These are phyloP conservation scores for Microcebus murinus DNA, from an alignment of 2,113 vertebrate species.

Conservation along the genomic window DNA sequence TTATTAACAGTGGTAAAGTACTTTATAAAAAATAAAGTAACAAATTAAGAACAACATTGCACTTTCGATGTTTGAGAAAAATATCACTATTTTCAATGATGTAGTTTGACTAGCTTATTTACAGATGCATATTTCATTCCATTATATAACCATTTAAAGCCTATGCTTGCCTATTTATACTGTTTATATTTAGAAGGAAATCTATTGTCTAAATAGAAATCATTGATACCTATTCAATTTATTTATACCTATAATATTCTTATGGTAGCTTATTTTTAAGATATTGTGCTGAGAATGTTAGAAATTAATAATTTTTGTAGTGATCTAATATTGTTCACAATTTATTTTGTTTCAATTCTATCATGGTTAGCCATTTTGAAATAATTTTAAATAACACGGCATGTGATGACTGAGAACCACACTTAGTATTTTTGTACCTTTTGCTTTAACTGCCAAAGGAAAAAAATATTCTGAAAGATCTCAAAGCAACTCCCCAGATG, in stretches of 20 bases:
- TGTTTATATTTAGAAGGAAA: slow-evolving; percentile 13
- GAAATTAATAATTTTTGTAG: background rate
- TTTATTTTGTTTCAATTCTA: background rate
- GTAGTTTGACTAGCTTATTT: background rate
- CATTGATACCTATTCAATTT: background rate
- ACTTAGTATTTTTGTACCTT: background rate
- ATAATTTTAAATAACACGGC: background rate
- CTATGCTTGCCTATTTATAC: background rate
- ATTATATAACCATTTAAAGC: background rate
- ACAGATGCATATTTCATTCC: background rate
- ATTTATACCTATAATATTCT: background rate
- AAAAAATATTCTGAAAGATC: background rate
- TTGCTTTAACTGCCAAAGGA: background rate
- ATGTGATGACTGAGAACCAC: background rate
- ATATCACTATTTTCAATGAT: background rate
- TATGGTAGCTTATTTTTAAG: background rate
- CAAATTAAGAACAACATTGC: background rate
- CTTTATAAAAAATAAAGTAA: slow-evolving; percentile 16
- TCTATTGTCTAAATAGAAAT: background rate
- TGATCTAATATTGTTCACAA: background rate
- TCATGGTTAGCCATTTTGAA: background rate
- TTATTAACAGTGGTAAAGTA: background rate
- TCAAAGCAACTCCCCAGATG: background rate
- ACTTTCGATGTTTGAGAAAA: background rate
- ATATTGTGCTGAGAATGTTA: background rate